Base-by-base conservation (phyloP, 2,888 invertebrate species). In the Chrysina gloriosa region DNA sequence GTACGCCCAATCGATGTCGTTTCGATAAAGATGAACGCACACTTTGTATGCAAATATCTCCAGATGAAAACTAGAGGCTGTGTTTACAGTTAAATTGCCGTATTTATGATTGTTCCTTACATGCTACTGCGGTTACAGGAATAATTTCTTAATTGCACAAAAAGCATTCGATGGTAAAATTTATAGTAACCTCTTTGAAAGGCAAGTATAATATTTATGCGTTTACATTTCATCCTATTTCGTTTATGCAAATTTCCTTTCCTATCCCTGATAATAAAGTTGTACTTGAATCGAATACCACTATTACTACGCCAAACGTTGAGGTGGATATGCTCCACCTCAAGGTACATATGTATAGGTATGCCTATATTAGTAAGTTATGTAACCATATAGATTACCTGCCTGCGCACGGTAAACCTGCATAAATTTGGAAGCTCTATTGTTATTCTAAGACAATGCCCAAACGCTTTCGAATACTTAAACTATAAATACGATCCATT, bases 81-180 rank as follows among this genome's bases (percentile, higher is more conserved):
- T 27, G 16, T 29, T 16, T 31, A 52, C 52, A 42, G 58, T 42
- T 42, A 39, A 42, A 36, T 47, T 21, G 19, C 21, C 19, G 34
- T 29, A 54, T 54, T 54, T 27, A 45, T 61, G 27, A 61, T 45
- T 39, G 25, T 27, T 42, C 58, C 42, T 27, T 27, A 27, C 42
- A 25, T 25, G 42, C 29, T 31, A 5, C 25, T 29, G 36, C 27
- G 14, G 25, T 7, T 42, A 14, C 27, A 19, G 27, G 29, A 16
- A 42, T 61, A 61, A 61, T 61, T 42, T 42, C 42, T 61, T 61
- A 61, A 61, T 61, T 61, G 58, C 42, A 27, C 29, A 61, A 45
- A 61, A 58, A 61, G 29, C 29, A 61, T 27, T 19, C 23, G 16
- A n/a, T 14, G 3, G 3, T 27, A 27, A 14, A 3, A 42, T 31